Evolutionary conservation across 2,113 vertebrate genomes (phyloP), one percentile per base, ranked within the genome.

Genomic region (Siniperca chuatsi): DNA sequence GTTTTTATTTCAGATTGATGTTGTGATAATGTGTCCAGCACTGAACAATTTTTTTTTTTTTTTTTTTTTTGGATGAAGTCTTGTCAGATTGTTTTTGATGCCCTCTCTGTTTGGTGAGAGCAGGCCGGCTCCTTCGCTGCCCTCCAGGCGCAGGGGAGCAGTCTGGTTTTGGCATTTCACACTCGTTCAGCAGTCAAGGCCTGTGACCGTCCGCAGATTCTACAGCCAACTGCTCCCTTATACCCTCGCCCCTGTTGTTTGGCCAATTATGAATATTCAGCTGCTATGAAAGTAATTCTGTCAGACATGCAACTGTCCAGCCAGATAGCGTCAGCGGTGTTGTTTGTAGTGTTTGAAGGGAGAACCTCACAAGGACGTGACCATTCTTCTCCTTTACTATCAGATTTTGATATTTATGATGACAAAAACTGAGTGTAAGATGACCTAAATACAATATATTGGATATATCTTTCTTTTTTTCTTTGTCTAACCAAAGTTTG

Each of bases 261-360:
- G 97, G 96, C 96, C 94, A 95, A 93, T 97, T 97, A 97, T 96
- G 95, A 98, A 96, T 97, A 97, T 97, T 97, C 96, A 96, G 92
- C 91, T 96, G 94, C 72, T 48, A 82, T 97, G 97, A 97, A 96
- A 96, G 96, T 98, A 97, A 99, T 98, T 97, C 92, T 90, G 94
- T 91, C 93, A 91, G 98, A 99, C 98, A 96, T 92, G 92, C 84
- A 93, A 96, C 96, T 97, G 97, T 98, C 97, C 94, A 82, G 96
- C 96, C 81, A 89, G 94, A 98, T 98, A 97, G 97, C 92, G 21
- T 98, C 97, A 98, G 93, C 82, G 75, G n/a, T 87, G 83, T 90
- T 88, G 93, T 93, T 76, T 81, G 89, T 46, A 80, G 90, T 54
- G 83, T 16, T 76, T 84, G 81, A 90, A 84, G 84, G 83, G 85